Base-by-base conservation (phyloP, 1,140 invertebrate genomes). In the Bombus consobrinus region DNA sequence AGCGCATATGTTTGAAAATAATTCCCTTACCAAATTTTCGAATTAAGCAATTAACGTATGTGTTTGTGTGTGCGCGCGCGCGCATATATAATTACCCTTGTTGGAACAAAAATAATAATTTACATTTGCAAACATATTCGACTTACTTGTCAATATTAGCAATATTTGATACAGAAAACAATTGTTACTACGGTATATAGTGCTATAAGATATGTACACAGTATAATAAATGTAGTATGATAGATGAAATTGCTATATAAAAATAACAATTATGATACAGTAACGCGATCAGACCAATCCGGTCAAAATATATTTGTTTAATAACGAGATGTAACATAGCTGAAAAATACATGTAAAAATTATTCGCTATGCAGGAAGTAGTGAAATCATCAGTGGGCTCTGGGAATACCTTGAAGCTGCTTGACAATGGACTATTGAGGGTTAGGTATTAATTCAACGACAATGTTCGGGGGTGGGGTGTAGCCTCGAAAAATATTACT, bases 391-490 rank as follows among this genome's bases (percentile, higher is more conserved):
- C 4, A 25, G 3, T 47, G 53, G 59, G n/a, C 9, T 32, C 10
- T 25, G 53, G 37, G 39, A 64, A 59, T 83, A 68, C 15, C 69
- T 64, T 57, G 75, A 82, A 37, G 59, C 41, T 72, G 77, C 66
- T 62, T 83, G 87, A 89, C 88, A 89, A 89, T 89, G 59, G 72
- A 28, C 53, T 81, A 74, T 39, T 83, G 80, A 89, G 88, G 88
- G 88, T 89, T 89, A 89, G 84, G 84, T 87, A 77, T 88, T 71
- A 88, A 83, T 84, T 83, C 57, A 47, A 28, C 72, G 18, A 47
- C n/a, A 37, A 22, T 68, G 64, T 57, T 37, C 59, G 69, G 28
- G 57, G 71, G 53, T 47, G 69, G 75, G 66, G 85, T 62, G 53
- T 72, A 73, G 76, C 37, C 64, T 9, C 74, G 8, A 34, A 59